phyloP scores from a whole-genome alignment of 2,113 vertebrate species.

The Malaclemys terrapin region DNA sequence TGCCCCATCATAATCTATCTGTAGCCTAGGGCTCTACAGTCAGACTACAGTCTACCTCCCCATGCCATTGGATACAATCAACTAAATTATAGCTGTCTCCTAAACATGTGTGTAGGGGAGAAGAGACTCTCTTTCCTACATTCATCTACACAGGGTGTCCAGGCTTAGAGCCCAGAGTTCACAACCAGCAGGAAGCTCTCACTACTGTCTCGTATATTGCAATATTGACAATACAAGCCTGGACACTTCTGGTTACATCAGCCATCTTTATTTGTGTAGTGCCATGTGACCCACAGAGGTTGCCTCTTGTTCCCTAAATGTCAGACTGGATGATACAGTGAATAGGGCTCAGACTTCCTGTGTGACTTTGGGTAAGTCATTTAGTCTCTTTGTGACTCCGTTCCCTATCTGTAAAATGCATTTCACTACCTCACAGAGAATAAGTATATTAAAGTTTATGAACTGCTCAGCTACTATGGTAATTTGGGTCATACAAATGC shows the following conservation, averaged over 20 bases:
- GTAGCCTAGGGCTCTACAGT: not conserved
- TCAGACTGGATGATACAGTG: not conserved
- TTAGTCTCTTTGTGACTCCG: not conserved
- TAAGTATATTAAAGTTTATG: not conserved
- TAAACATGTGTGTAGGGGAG: not conserved
- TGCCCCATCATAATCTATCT: not conserved
- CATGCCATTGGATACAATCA: not conserved
- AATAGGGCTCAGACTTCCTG: not conserved
- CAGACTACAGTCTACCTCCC: not conserved
- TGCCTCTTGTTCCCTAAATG: not conserved
- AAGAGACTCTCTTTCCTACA: not conserved
- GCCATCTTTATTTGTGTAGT: not conserved
- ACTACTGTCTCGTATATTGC: not conserved
- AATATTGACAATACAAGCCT: not conserved
- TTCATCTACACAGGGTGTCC: not conserved
- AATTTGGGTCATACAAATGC: fast-evolving
- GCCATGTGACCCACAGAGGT: not conserved
- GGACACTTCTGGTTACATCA: not conserved
- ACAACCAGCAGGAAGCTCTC: not conserved
- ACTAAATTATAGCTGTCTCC: not conserved
- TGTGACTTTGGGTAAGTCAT: not conserved
- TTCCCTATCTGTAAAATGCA: not conserved
- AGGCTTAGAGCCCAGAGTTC: not conserved
- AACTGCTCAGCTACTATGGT: not conserved
- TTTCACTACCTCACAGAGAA: not conserved